These are phyloP conservation scores for Paramisgurnus dabryanus DNA, from an alignment of 2,113 vertebrate genomes.

Conservation along the genomic window DNA sequence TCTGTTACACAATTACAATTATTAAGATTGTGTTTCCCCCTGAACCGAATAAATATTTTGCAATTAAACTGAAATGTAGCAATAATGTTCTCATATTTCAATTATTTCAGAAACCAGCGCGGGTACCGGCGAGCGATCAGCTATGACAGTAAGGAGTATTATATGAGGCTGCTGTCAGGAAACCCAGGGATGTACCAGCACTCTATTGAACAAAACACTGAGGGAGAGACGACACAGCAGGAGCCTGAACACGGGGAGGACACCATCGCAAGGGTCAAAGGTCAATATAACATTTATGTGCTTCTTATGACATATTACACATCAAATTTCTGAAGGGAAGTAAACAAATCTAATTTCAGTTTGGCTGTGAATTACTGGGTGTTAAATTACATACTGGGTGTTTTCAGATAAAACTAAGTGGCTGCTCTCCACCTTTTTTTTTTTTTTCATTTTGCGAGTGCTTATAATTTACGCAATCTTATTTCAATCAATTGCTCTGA, in stretches of 20 bases:
- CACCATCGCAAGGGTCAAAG: conserved; percentile 96
- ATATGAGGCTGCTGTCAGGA: conserved; percentile 90
- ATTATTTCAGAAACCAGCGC: conserved; percentile 83
- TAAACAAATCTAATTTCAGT: neutral
- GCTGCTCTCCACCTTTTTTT: too few species aligned
- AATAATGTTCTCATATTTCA: neutral
- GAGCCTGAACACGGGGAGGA: conserved; percentile 96
- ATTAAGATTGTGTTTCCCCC: neutral
- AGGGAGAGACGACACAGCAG: conserved; percentile 87
- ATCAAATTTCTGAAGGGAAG: neutral
- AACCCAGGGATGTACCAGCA: conserved; percentile 93
- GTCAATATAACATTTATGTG: conserved; percentile 62
- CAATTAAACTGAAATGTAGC: neutral
- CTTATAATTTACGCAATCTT: too few species aligned
- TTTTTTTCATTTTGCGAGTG: too few species aligned
- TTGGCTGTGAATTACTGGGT: neutral
- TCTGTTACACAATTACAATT: too few species aligned
- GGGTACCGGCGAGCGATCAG: conserved; percentile 95
- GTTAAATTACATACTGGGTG: neutral
- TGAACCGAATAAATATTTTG: neutral
- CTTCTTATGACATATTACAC: neutral
- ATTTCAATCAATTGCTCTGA: too few species aligned
- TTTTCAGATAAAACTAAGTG: too few species aligned
- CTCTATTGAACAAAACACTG: conserved; percentile 86
- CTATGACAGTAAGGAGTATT: conserved; percentile 98